phyloP scores from a whole-genome alignment of 2,113 vertebrate species.

The Nymphicus hollandicus region DNA sequence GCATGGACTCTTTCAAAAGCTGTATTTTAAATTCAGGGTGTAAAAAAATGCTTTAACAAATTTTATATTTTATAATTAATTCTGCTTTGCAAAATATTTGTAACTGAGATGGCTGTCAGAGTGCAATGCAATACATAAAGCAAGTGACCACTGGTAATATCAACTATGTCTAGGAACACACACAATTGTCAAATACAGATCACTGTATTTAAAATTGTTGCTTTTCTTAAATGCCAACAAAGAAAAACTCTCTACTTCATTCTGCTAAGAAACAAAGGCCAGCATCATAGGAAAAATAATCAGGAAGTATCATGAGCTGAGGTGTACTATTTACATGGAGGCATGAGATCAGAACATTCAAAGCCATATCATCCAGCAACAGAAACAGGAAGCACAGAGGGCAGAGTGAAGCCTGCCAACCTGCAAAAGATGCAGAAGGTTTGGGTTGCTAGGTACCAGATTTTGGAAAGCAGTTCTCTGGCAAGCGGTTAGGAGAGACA shows the following conservation, averaged over 20 bases:
- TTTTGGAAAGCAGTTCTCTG: neutral
- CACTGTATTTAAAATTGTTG: neutral
- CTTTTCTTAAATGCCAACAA: neutral
- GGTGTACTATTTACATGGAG: accelerated
- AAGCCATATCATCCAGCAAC: neutral
- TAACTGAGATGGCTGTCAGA: neutral
- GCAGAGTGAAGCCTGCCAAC: neutral
- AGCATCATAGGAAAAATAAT: neutral
- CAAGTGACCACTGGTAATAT: neutral
- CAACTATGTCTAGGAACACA: neutral
- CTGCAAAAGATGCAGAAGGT: neutral
- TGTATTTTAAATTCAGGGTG: neutral
- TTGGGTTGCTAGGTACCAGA: neutral
- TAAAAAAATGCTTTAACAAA: neutral
- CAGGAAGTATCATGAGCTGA: neutral
- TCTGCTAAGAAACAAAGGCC: neutral
- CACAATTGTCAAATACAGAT: neutral
- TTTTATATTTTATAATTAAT: neutral
- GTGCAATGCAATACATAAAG: neutral
- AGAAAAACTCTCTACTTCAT: neutral
- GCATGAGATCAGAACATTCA: neutral
- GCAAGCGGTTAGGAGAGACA: neutral
- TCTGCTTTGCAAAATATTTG: neutral
- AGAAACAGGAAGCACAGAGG: neutral
- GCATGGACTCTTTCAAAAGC: neutral